Base-by-base conservation (phyloP, 2,888 invertebrate species). In the Terebella lapidaria region DNA sequence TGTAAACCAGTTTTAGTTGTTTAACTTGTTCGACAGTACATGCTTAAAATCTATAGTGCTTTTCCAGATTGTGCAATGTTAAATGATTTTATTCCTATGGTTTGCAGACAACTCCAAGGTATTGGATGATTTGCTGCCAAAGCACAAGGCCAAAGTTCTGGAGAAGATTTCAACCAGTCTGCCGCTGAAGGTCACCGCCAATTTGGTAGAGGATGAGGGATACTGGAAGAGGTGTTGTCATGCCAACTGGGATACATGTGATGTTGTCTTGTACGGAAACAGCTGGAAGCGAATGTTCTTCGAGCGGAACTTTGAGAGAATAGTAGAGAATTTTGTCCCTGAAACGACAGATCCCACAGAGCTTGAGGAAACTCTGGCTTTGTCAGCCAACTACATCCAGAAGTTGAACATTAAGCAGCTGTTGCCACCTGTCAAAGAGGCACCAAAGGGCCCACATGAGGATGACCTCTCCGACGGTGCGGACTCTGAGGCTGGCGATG, bases 241-340 rank as follows among this genome's bases (percentile, higher is more conserved):
- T 59, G 73, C 72, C 18, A 64, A 77, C 25, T 81, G 80, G 81
- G 72, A 73, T 42, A 73, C 78, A 46, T 77, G 79, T 70, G 79
- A 81, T 67, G 74, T 80, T 1, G 67, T 73, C 10, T 70, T 70
- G n/a, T 78, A 72, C 68, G 77, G 74, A 3, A 66, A 67, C 52
- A 71, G 74, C 62, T 81, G 81, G 81, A 80, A 81, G 62, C 63
- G 75, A 35, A 79, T 80, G 78, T 81, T 74, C 63, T 78, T 81
- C 69, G 81, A 81, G 65, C 70, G 75, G 60, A 77, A 78, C 59
- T 67, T 80, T 29, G 74, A 81, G 67, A 67, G 73, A 53, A 76
- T 81, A 45, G 72, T 81, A 45, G 80, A 81, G 66, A 72, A 75
- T 35, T 80, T 75, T 71, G 76, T 81, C 0, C 81, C 81, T 2